Conservation (phyloP, 2,888 invertebrate genomes). For the Aelia acuminata region DNA sequence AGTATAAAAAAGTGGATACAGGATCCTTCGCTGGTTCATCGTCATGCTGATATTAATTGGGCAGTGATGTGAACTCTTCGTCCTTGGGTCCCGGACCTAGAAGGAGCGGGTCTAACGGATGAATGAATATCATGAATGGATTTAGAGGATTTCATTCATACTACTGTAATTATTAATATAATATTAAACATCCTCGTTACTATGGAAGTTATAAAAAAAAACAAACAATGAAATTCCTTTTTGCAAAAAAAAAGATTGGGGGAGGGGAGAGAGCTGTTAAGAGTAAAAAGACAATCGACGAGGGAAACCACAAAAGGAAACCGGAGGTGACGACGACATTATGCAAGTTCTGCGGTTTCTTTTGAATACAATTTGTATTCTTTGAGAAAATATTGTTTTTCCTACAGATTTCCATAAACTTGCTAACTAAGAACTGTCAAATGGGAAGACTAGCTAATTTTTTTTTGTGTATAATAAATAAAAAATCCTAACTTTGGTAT, state of each 20-base stretch:
- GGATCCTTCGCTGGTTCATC: background rate
- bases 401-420: background rate
- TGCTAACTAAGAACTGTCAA: background rate
- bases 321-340: background rate
- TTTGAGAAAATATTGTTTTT: constrained; percentile 24
- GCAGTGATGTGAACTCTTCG: background rate
- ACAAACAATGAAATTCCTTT: background rate
- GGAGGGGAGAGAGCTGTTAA: background rate
- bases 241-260: background rate
- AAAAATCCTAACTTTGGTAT: too few relatives aligned
- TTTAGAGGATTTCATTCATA: too few relatives aligned
- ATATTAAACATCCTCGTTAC: too few relatives aligned
- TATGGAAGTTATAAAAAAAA: too few relatives aligned
- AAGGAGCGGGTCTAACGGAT: background rate
- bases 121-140: too few relatives aligned
- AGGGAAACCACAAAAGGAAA: background rate
- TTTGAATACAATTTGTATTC: background rate
- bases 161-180: too few relatives aligned
- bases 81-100: background rate
- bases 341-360: constrained; percentile 12
- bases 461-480: too few relatives aligned
- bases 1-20: background rate
- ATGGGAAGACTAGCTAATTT: too few relatives aligned
- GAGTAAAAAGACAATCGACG: background rate
- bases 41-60: background rate